phyloP scores from a whole-genome alignment of 2,797 vertebrate genomes.

The Cuniculus paca region DNA sequence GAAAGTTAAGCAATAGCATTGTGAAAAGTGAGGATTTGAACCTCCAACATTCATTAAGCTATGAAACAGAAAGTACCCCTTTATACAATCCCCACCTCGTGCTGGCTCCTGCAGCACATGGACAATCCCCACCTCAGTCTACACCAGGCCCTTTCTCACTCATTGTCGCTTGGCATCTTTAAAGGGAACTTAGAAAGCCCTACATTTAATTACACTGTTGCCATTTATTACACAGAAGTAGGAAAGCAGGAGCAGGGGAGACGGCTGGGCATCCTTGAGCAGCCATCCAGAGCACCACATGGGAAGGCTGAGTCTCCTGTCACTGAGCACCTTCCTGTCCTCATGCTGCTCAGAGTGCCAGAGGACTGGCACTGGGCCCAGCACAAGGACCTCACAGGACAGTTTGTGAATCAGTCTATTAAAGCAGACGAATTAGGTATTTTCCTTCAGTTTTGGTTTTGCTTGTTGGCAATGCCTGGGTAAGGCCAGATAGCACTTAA shows the following conservation, averaged over 20 bases:
- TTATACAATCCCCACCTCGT: background rate
- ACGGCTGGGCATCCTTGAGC: background rate
- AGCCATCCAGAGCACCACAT: background rate
- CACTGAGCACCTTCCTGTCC: background rate
- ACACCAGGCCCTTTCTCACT: background rate
- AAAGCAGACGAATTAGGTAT: background rate
- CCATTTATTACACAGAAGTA: background rate
- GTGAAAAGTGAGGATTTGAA: background rate
- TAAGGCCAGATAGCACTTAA: constrained; percentile 70
- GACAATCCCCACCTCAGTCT: background rate
- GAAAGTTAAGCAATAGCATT: background rate
- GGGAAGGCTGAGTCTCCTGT: background rate
- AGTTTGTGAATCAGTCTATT: background rate
- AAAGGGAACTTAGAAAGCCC: background rate
- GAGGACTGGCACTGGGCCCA: background rate
- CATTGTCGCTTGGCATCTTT: background rate
- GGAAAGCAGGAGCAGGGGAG: background rate
- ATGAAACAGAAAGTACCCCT: background rate
- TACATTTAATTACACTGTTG: background rate
- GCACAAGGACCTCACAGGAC: background rate
- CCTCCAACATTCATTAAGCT: background rate
- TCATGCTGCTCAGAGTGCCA: background rate
- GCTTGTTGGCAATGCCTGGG: constrained; percentile 57
- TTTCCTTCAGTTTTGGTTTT: constrained; percentile 48
- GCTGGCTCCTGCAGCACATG: background rate